Base-by-base conservation (phyloP, 2,888 invertebrate species). In the Hybos culiciformis region DNA sequence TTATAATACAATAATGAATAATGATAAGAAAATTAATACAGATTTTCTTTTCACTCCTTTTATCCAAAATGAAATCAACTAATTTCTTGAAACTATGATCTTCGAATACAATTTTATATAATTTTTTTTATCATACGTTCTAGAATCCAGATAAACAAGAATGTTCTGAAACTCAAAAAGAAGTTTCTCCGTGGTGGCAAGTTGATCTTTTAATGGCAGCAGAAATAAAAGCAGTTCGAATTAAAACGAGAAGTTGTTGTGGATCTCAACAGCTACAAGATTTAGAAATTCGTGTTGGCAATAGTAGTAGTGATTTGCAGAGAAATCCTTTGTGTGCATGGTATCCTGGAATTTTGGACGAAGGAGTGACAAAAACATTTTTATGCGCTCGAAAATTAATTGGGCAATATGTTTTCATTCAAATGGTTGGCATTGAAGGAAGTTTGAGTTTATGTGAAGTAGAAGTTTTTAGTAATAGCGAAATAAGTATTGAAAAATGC, bases 141-240 rank as follows among this genome's bases (percentile, higher is more conserved):
- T 79, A 85, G 29, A 83, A 87, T 46, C 88, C 90, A 57, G 90
- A 91, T 54, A 87, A 85, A 12, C 81, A 83, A 59, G 71, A 84
- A 48, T 92, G 92, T 63, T 85, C 88, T 0, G 90, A 91, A 69
- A 92, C 91, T 0, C 83, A 84, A 60, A 77, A 82, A 46, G 91
- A 92, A 58, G 81, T 83, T 0, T 88, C 88, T 18, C 91, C 91
- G 0, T 92, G 90, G 88, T 92, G 91, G 91, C 80, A 83, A 54
- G 90, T 91, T 8, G 88, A 92, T 62, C 70, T 92, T 37, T 70
- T 92, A 31, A 70, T 81, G 44, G 80, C 88, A 21, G 90, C 90
- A 62, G 77, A 86, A 2, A 80, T 92, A 41, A 80, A 83, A 59
- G 86, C 86, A 31, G 84, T 92, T 32, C 70, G 88, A 48, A 82